phyloP scores from a whole-genome alignment of 2,888 invertebrate species.

The Lomographa bimaculata region DNA sequence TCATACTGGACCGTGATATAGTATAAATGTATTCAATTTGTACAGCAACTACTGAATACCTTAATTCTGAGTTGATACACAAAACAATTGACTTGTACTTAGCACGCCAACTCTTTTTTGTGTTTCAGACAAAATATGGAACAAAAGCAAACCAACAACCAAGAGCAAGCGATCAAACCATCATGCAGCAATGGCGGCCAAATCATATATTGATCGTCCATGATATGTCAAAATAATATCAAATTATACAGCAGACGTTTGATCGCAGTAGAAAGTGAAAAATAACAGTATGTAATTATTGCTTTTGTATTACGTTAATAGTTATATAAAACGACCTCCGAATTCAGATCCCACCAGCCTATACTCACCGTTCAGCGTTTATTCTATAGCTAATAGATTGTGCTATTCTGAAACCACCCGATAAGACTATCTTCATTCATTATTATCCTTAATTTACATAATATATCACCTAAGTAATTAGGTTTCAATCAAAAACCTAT shows the following conservation, averaged over 20 bases:
- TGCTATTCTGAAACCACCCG: slow-evolving; percentile 68
- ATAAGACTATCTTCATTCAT: slow-evolving; percentile 54
- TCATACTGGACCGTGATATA: slow-evolving; percentile 5
- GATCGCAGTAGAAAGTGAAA: slow-evolving; percentile 40
- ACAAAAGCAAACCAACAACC: slow-evolving; percentile 70
- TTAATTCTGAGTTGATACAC: slow-evolving; percentile 22
- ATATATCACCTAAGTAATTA: slow-evolving; percentile 74
- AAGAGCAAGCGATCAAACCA: slow-evolving; percentile 47
- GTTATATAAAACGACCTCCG: slow-evolving; percentile 48
- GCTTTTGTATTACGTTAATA: slow-evolving; percentile 53
- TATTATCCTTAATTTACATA: slow-evolving; percentile 58
- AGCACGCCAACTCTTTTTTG: too few relatives aligned
- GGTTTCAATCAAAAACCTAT: slow-evolving; percentile 78
- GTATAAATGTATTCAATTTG: not conserved
- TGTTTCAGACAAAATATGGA: slow-evolving; percentile 56
- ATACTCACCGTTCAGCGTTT: slow-evolving; percentile 47
- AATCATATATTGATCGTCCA: slow-evolving; percentile 42
- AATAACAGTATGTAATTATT: slow-evolving; percentile 44
- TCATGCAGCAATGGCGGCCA: slow-evolving; percentile 33
- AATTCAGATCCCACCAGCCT: slow-evolving; percentile 41
- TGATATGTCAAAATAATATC: slow-evolving; percentile 56
- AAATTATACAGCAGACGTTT: slow-evolving; percentile 27
- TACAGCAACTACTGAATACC: not conserved
- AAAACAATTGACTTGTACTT: slow-evolving; percentile 33
- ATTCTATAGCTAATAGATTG: slow-evolving; percentile 74